Evolutionary conservation across 2,888 invertebrate genomes (phyloP).

Genomic region (Hedya salicella): DNA sequence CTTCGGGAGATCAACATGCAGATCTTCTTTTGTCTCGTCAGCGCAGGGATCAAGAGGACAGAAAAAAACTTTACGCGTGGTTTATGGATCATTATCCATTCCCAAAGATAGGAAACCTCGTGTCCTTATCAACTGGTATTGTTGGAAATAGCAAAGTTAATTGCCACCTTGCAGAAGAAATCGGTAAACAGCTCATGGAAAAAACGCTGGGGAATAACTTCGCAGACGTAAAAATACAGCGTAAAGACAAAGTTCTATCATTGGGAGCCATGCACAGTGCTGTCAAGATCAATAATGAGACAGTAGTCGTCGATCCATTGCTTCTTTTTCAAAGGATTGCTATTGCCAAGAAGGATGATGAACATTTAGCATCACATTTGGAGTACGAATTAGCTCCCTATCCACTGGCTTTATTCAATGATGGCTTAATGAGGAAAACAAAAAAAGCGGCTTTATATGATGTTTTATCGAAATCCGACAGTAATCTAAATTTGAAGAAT

Average conservation of each 20-base stretch:
- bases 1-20: conserved; percentile 46
- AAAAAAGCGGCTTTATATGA: conserved; percentile 31
- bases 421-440: conserved; percentile 19
- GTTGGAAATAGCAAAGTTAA: conserved; percentile 46
- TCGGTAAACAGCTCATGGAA: conserved; percentile 26
- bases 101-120: conserved; percentile 46
- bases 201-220: conserved; percentile 33
- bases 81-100: conserved; percentile 48
- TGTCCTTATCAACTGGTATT: conserved; percentile 50
- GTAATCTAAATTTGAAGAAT: conserved; percentile 14
- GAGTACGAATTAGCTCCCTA: no score
- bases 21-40: conserved; percentile 46
- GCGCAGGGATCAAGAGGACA: conserved; percentile 46
- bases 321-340: conserved; percentile 39
- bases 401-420: conserved; percentile 27
- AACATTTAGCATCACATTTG: conserved; percentile 20
- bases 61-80: conserved; percentile 46
- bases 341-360: conserved; percentile 32
- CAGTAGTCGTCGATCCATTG: no score
- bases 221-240: conserved; percentile 31
- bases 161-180: conserved; percentile 24
- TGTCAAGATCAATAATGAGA: no score
- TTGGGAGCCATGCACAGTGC: no score
- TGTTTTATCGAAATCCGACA: conserved; percentile 24
- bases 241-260: conserved; percentile 27